Percentiles rank a stretch among this genome's conserved stretches.
These are phyloP conservation scores for Himalopsyche kuldschensis DNA, from an alignment of 2,888 invertebrate species.

Conservation along the genomic window DNA sequence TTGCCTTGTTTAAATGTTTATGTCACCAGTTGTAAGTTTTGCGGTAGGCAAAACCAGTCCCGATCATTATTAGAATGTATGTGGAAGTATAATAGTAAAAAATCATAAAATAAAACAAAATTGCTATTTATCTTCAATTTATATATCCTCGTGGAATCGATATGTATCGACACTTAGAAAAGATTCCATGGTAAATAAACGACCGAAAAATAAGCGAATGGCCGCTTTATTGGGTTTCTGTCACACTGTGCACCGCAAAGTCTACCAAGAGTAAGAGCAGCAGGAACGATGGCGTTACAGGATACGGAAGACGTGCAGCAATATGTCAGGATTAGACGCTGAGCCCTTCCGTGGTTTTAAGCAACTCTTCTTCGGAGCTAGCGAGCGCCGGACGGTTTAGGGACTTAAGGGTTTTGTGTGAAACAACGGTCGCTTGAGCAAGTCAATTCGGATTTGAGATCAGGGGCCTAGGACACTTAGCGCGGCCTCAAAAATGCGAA, in stretches of 20 bases:
- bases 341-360: constrained; percentile 8
- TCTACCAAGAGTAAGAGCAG: not conserved
- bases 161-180: too few relatives aligned
- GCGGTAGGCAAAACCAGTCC: too few relatives aligned
- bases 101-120: too few relatives aligned
- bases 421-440: constrained; percentile 1
- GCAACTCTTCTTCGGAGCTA: not conserved
- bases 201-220: not conserved
- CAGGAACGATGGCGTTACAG: constrained; percentile 1
- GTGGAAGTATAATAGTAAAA: too few relatives aligned
- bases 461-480: not conserved
- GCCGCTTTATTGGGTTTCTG: not conserved
- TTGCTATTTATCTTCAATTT: too few relatives aligned
- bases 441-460: not conserved
- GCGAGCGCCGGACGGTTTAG: not conserved
- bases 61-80: too few relatives aligned
- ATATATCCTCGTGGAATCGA: too few relatives aligned
- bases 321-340: constrained; percentile 20
- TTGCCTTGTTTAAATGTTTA: too few relatives aligned
- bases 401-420: not conserved
- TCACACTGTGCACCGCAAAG: not conserved
- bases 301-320: constrained; percentile 4
- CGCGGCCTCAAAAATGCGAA: not conserved
- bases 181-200: too few relatives aligned
- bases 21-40: too few relatives aligned